Evolutionary conservation across 2,797 vertebrate genomes (phyloP).

Genomic region (Acanthiza pusilla): DNA sequence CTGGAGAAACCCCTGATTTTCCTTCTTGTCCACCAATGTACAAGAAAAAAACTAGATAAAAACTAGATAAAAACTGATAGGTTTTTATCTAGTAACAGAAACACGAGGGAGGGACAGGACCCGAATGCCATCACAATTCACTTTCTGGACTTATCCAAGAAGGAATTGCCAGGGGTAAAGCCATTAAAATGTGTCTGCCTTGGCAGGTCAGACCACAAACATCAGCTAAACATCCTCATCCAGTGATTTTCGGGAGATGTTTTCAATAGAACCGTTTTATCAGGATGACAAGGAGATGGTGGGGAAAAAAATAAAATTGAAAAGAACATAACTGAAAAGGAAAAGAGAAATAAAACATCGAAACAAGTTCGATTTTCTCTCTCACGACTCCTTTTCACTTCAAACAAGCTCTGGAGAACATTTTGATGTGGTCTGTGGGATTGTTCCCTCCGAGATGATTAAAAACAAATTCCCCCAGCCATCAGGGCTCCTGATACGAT

Average conservation of each 20-base stretch:
- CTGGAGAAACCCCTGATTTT: background rate
- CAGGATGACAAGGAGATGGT: background rate
- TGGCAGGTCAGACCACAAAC: background rate
- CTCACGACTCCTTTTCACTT: background rate
- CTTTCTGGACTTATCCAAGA: background rate
- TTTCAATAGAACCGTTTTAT: background rate
- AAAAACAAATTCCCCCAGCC: background rate
- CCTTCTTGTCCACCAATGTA: background rate
- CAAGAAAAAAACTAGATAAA: too few species aligned
- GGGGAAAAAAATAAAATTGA: too few species aligned
- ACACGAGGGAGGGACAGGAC: background rate
- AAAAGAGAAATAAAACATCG: background rate
- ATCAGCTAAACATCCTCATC: background rate
- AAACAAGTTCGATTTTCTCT: background rate
- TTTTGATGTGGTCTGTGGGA: background rate
- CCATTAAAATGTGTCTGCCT: background rate
- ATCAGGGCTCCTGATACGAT: background rate
- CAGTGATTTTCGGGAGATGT: background rate
- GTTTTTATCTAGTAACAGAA: background rate
- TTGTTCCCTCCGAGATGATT: background rate
- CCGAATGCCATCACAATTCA: background rate
- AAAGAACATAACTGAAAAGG: background rate
- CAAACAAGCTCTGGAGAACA: background rate
- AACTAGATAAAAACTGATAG: too few species aligned
- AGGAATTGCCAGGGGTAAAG: background rate